Percentiles rank a stretch among this genome's conserved stretches.
Evolutionary conservation across 2,797 vertebrate genomes (phyloP).

Genomic region (Falco rusticolus): DNA sequence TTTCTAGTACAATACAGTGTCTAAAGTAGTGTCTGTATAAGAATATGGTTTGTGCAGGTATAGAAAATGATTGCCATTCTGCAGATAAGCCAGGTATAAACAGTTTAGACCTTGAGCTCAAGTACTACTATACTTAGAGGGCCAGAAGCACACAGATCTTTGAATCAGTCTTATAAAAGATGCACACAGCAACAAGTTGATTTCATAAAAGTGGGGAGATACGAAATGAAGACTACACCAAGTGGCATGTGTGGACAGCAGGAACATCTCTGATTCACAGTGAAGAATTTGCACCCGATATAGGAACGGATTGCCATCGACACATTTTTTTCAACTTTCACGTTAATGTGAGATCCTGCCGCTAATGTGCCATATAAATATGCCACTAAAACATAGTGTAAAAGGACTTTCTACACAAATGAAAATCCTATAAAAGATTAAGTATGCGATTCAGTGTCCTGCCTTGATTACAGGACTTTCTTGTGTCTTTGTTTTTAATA

Average conservation of each 20-base stretch:
- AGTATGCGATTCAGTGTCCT: background rate
- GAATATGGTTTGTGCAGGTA: background rate
- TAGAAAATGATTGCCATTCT: background rate
- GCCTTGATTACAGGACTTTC: background rate
- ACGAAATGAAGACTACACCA: background rate
- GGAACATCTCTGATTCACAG: background rate
- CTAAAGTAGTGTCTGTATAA: background rate
- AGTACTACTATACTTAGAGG: background rate
- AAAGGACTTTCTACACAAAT: background rate
- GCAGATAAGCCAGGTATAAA: background rate
- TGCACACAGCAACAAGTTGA: background rate
- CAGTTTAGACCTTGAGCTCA: background rate
- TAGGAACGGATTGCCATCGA: background rate
- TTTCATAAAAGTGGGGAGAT: background rate
- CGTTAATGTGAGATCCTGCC: fast-evolving
- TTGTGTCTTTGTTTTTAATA: background rate
- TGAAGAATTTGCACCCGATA: background rate
- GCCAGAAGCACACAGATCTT: background rate
- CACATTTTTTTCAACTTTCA: background rate
- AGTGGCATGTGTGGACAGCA: background rate
- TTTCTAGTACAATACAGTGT: background rate
- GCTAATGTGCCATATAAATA: background rate
- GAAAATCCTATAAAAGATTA: background rate
- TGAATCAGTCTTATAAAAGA: background rate
- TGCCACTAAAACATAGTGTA: background rate